phyloP scores from a whole-genome alignment of 2,113 vertebrate genomes.

The Sander vitreus region DNA sequence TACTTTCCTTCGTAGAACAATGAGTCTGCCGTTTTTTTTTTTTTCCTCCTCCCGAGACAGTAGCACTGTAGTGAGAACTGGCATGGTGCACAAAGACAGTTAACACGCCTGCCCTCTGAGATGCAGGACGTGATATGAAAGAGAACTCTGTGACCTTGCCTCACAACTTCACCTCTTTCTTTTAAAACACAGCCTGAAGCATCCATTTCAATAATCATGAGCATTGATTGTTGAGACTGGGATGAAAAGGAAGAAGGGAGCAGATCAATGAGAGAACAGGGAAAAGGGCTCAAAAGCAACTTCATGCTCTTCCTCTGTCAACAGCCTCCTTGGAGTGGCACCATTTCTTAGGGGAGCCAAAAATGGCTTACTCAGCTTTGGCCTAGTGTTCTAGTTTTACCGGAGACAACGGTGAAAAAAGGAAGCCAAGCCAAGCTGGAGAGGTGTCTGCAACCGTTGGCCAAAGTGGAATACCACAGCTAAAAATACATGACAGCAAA shows the following conservation, averaged over 20 bases:
- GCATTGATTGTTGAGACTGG: constrained; percentile 32
- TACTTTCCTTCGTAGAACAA: constrained; percentile 77
- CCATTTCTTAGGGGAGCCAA: neutral
- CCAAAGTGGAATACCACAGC: neutral
- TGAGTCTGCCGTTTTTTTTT: constrained; percentile 60
- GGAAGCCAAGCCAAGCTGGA: constrained; percentile 4
- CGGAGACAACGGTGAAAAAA: constrained; percentile 25
- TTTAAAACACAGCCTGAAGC: neutral
- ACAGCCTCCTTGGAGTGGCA: constrained; percentile 12
- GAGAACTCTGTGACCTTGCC: constrained; percentile 57
- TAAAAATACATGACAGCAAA: constrained; percentile 37
- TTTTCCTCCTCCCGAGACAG: constrained; percentile 20
- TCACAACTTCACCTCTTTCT: neutral
- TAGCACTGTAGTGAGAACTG: constrained; percentile 39
- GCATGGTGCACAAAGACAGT: neutral
- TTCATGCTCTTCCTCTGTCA: constrained; percentile 26
- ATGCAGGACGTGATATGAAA: constrained; percentile 29
- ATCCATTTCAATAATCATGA: constrained; percentile 32
- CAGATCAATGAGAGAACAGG: constrained; percentile 17
- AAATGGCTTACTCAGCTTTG: constrained; percentile 46
- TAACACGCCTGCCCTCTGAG: neutral
- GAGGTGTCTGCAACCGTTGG: constrained; percentile 2
- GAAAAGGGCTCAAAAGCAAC: neutral
- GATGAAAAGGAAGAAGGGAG: constrained; percentile 12
- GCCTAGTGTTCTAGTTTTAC: constrained; percentile 39